Evolutionary conservation across 1,140 invertebrate species (phyloP), one percentile per base, ranked within the genome.

Genomic region (Heterodera schachtii): DNA sequence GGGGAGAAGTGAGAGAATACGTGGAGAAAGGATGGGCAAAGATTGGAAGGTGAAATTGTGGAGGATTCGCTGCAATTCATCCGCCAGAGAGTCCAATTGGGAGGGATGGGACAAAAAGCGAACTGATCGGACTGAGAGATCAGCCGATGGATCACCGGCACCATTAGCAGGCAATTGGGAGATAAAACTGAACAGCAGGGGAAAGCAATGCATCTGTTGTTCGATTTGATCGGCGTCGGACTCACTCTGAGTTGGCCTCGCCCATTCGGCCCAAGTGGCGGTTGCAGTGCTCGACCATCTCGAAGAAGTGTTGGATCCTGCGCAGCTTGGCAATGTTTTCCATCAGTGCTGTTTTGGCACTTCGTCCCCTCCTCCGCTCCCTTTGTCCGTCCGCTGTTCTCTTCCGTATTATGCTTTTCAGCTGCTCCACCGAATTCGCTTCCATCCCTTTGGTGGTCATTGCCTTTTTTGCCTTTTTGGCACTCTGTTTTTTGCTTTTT

Each of bases 271-370:
- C 60, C 66, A 82, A 43, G 57, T 80, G 41, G 21, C n/a, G 73
- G 11, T 82, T 73, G 71, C 81, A 82, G 49, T 82, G 47, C 0
- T 82, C 73, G 46, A 46, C 66, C 74, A 71, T 74, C 46, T 82
- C 46, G 52, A 74, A 82, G 60, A 82, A 82, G 3, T 70, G 16
- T 16, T 82, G 79, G 31, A 82, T 73, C 16, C 79, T 60, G 8
- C 57, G 21, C 43, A 82, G 52, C 44, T 82, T 82, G 52, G 46
- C 80, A 4, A 82, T 82, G 66, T 82, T 82, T 31, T 82, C 73
- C 19, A 82, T 11, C 43, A 21, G 44, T 76, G 19, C 3, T 76
- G 21, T 21, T 5, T 67, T 11, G n/a, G 60, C 44, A 3, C 3
- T 46, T 31, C 46, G 8, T n/a, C 64, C 64, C 60, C 3, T 69